A percentile compares a stretch with the other conserved stretches of the same genome.
These are phyloP conservation scores for Caligus rogercresseyi DNA, from an alignment of 1,140 invertebrate species.

Conservation along the genomic window DNA sequence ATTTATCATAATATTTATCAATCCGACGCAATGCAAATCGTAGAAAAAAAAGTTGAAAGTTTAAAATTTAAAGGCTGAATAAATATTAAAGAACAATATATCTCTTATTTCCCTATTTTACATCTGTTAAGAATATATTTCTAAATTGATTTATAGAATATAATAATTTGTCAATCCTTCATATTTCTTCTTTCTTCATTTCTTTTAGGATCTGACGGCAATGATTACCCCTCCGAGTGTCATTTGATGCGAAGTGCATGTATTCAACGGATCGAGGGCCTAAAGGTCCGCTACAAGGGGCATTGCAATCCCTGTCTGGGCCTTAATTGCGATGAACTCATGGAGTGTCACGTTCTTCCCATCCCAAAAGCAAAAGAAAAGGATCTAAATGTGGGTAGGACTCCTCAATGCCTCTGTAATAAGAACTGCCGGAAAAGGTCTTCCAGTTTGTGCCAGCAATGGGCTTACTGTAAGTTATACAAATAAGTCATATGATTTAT, in stretches of 20 bases:
- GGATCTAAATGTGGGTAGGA: neutral
- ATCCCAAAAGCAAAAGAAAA: no score
- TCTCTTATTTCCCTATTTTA: no score
- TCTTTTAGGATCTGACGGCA: slow-evolving; percentile 29
- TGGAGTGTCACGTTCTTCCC: neutral
- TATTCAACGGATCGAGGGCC: slow-evolving; percentile 32
- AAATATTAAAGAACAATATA: no score
- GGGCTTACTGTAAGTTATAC: neutral
- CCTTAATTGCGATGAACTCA: neutral
- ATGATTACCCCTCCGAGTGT: slow-evolving; percentile 31
- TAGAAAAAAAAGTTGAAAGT: no score
- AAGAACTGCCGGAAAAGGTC: neutral
- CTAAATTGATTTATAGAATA: no score
- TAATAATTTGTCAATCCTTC: no score
- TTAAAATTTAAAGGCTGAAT: no score
- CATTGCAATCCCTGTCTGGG: neutral
- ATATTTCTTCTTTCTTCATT: no score
- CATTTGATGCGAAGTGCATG: slow-evolving; percentile 32
- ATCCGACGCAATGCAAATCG: no score
- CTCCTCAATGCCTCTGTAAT: neutral
- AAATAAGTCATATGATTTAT: no score
- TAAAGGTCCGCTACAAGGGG: slow-evolving; percentile 32
- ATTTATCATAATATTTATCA: no score
- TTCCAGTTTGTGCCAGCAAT: neutral
- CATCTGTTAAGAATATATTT: no score